Evolutionary conservation across 2,113 vertebrate genomes (phyloP).

Genomic region (Fregata magnificens): DNA sequence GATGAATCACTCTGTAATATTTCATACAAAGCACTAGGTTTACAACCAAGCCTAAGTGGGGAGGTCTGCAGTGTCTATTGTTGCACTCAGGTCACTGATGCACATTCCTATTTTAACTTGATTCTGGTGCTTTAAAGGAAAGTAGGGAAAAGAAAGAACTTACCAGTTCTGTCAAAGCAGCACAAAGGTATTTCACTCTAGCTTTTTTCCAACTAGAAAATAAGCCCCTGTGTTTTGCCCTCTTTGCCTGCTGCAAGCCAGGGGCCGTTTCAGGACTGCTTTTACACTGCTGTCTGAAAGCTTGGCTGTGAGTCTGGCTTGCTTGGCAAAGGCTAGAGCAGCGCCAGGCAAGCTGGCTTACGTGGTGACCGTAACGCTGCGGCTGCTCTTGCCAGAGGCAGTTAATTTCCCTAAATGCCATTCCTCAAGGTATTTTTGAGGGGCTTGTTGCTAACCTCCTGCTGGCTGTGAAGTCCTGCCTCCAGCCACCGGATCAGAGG

Average conservation of each 20-base stretch:
- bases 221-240: not conserved
- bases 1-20: slow-evolving; percentile 16
- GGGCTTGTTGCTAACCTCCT: not conserved
- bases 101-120: not conserved
- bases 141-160: not conserved
- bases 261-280: not conserved
- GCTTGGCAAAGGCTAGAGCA: not conserved
- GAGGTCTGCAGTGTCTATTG: not conserved
- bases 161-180: not conserved
- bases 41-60: not conserved
- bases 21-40: not conserved
- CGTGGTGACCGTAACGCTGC: not conserved
- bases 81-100: not conserved
- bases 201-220: not conserved
- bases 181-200: not conserved
- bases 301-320: not conserved
- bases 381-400: not conserved
- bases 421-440: slow-evolving; percentile 1
- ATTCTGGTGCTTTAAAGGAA: not conserved
- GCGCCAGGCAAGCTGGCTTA: not conserved
- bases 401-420: not conserved
- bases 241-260: not conserved
- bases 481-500: not conserved
- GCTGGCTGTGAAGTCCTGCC: not conserved
- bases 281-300: not conserved